These are phyloP conservation scores for Sorex araneus DNA, from an alignment of 2,113 vertebrate genomes.

Conservation along the genomic window DNA sequence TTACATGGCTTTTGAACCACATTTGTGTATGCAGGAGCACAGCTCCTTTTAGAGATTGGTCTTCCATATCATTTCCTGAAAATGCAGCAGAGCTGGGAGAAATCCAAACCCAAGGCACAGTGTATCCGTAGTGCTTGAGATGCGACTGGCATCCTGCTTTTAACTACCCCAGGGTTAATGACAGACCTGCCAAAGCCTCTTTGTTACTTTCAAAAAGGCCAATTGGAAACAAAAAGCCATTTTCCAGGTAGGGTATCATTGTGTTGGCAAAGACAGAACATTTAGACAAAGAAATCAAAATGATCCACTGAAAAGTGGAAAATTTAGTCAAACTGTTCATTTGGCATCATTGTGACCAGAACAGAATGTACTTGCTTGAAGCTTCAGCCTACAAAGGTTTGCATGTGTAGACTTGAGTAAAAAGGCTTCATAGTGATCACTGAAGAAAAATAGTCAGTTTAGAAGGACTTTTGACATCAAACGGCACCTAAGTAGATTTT, in stretches of 20 bases:
- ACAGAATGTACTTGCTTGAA: slow-evolving; percentile 45
- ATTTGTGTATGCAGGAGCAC: slow-evolving; percentile 81
- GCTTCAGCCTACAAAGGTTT: slow-evolving; percentile 30
- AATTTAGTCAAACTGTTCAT: slow-evolving; percentile 61
- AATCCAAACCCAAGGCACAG: slow-evolving; percentile 78
- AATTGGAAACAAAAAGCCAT: slow-evolving; percentile 76
- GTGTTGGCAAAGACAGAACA: slow-evolving; percentile 66
- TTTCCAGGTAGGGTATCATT: slow-evolving; percentile 59
- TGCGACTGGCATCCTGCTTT: slow-evolving; percentile 69
- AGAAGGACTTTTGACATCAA: slow-evolving; percentile 60
- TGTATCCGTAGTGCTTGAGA: slow-evolving; percentile 75
- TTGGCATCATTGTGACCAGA: slow-evolving; percentile 49
- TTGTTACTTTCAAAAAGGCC: slow-evolving; percentile 81
- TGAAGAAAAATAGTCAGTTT: slow-evolving; percentile 45
- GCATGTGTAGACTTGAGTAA: background rate
- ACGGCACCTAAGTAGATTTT: slow-evolving; percentile 39
- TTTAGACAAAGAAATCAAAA: slow-evolving; percentile 72
- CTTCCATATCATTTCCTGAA: slow-evolving; percentile 85
- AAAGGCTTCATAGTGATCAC: slow-evolving; percentile 8
- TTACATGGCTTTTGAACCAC: slow-evolving; percentile 88
- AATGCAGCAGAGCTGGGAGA: slow-evolving; percentile 73
- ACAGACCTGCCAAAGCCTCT: slow-evolving; percentile 62
- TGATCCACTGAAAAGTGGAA: slow-evolving; percentile 67
- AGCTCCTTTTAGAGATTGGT: slow-evolving; percentile 77
- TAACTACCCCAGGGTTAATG: slow-evolving; percentile 78